Conservation (phyloP, 1,140 invertebrate genomes). For the Papilio polyxenes region DNA sequence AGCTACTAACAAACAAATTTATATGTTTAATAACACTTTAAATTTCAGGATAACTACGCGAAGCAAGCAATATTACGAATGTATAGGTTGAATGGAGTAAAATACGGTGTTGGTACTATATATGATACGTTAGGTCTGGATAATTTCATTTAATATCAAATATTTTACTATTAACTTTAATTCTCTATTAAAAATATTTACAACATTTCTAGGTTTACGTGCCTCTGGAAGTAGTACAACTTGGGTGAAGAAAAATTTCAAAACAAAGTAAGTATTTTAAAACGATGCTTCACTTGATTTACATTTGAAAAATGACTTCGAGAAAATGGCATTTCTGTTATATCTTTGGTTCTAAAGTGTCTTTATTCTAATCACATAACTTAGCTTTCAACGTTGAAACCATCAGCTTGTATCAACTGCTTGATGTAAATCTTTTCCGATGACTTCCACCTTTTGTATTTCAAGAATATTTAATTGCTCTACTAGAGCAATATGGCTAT, state of each 20-base stretch:
- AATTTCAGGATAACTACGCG: slow-evolving; percentile 70
- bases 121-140: slow-evolving; percentile 60
- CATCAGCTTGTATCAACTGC: background rate
- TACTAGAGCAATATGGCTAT: background rate
- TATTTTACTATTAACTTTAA: slow-evolving; percentile 15
- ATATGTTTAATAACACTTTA: background rate
- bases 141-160: slow-evolving; percentile 24
- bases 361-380: background rate
- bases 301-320: too few species aligned
- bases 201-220: slow-evolving; percentile 53
- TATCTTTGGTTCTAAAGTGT: slow-evolving; percentile 8
- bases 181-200: slow-evolving; percentile 21
- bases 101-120: slow-evolving; percentile 62
- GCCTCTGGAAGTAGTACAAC: slow-evolving; percentile 69
- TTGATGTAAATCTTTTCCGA: too few species aligned
- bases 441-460: too few species aligned
- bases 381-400: background rate
- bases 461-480: background rate
- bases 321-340: too few species aligned
- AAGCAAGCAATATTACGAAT: slow-evolving; percentile 70
- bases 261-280: slow-evolving; percentile 59
- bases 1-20: too few species aligned
- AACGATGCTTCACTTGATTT: background rate
- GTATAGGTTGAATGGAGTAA: slow-evolving; percentile 54
- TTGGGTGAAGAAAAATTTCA: slow-evolving; percentile 65